Percentiles rank a stretch among this genome's conserved stretches.
Conservation (phyloP, 2,888 invertebrate genomes). For the Dynastes maya region DNA sequence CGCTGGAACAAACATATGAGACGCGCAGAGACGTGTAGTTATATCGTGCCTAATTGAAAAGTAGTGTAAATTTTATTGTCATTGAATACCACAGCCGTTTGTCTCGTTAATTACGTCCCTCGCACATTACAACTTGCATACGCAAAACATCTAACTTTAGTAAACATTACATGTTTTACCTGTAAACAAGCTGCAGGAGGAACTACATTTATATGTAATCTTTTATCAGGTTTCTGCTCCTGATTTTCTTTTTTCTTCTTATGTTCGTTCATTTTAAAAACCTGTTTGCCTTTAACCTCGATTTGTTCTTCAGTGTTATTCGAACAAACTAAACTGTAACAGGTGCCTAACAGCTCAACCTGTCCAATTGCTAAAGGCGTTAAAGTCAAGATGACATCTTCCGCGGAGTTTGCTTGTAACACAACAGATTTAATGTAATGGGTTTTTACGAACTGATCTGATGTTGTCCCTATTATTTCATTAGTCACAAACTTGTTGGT, state of each 20-base stretch:
- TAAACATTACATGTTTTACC: slow-evolving; percentile 69
- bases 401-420: slow-evolving; percentile 75
- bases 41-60: too few relatives aligned
- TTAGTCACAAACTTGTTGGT: slow-evolving; percentile 68
- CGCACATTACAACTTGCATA: too few relatives aligned
- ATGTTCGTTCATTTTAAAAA: slow-evolving; percentile 71
- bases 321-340: slow-evolving; percentile 65
- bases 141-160: not conserved
- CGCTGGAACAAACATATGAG: too few relatives aligned
- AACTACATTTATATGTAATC: slow-evolving; percentile 83
- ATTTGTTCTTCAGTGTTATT: slow-evolving; percentile 66
- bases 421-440: slow-evolving; percentile 74
- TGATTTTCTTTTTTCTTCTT: slow-evolving; percentile 56
- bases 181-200: slow-evolving; percentile 88
- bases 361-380: slow-evolving; percentile 84
- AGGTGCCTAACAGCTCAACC: slow-evolving; percentile 81
- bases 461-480: slow-evolving; percentile 66
- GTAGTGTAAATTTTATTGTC: too few relatives aligned
- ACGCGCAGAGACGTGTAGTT: too few relatives aligned
- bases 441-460: slow-evolving; percentile 72
- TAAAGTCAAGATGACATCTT: slow-evolving; percentile 79
- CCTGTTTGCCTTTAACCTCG: slow-evolving; percentile 76
- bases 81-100: too few relatives aligned
- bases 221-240: slow-evolving; percentile 66
- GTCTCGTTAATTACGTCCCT: too few relatives aligned